These are phyloP conservation scores for Percina caprodes DNA, from an alignment of 2,113 vertebrate species.

Conservation along the genomic window DNA sequence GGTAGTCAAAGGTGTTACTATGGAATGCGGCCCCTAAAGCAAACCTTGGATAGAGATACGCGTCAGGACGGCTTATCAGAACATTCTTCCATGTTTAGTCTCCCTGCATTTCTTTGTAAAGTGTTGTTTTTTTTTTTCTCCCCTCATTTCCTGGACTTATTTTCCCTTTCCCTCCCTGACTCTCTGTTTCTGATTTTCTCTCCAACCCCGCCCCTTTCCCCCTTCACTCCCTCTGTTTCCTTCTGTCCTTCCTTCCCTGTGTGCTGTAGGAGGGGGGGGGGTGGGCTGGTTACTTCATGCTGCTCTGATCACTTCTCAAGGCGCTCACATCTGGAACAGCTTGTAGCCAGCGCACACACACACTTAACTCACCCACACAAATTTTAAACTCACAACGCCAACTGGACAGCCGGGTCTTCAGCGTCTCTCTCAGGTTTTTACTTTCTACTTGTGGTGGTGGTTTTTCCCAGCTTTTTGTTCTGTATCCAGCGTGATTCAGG, in stretches of 20 bases:
- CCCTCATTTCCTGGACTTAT: constrained; percentile 69
- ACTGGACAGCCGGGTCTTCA: constrained; percentile 63
- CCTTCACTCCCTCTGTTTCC: constrained; percentile 45
- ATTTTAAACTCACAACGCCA: constrained; percentile 8
- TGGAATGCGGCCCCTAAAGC: not conserved
- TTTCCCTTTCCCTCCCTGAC: constrained; percentile 56
- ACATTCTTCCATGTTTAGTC: constrained; percentile 7
- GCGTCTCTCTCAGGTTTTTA: constrained; percentile 69
- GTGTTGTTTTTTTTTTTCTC: not conserved
- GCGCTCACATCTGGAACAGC: constrained; percentile 80
- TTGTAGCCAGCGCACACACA: constrained; percentile 59
- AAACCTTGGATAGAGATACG: not conserved
- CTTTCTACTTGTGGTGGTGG: constrained; percentile 21
- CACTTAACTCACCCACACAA: constrained; percentile 8
- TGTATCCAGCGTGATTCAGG: constrained; percentile 14
- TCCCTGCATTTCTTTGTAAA: constrained; percentile 6
- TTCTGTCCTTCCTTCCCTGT: constrained; percentile 43
- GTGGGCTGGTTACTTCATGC: constrained; percentile 69
- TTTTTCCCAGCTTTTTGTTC: constrained; percentile 20
- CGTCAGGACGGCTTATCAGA: not conserved
- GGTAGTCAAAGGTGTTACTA: not conserved
- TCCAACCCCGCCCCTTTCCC: constrained; percentile 28
- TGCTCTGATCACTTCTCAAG: constrained; percentile 71
- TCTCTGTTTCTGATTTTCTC: constrained; percentile 71
- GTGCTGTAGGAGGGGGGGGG: constrained; percentile 49